Conservation (phyloP, 2,888 invertebrate species). For the Noctua janthe region DNA sequence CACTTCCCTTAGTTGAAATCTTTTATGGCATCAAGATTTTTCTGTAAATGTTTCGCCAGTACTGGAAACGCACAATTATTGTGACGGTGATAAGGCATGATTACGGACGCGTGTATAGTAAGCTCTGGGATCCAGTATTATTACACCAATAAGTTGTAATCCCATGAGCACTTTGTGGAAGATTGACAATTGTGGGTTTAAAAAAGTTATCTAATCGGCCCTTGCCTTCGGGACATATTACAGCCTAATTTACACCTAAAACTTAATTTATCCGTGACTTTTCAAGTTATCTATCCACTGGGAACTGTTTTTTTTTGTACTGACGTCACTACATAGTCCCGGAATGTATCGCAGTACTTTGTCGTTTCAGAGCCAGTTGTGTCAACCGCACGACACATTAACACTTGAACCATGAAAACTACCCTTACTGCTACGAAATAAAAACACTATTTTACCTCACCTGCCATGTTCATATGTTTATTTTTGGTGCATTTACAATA, state of each 20-base stretch:
- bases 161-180: background rate
- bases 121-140: slow-evolving; percentile 7
- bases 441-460: background rate
- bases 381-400: background rate
- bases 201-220: background rate
- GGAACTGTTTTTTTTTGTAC: background rate
- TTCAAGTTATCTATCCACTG: background rate
- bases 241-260: background rate
- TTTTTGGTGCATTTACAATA: slow-evolving; percentile 10
- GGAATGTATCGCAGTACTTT: slow-evolving; percentile 27
- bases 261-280: background rate
- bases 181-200: background rate
- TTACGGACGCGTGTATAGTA: no score
- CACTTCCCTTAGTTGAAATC: background rate
- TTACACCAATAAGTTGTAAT: background rate
- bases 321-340: background rate
- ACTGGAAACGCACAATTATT: background rate
- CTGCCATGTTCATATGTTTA: background rate
- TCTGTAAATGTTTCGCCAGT: background rate
- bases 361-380: slow-evolving; percentile 50
- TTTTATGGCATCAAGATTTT: background rate
- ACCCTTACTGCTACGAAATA: background rate
- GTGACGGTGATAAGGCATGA: background rate
- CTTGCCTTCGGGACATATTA: background rate
- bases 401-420: background rate